Evolutionary conservation across 2,888 invertebrate species (phyloP), one percentile per base, ranked within the genome.

Genomic region (Hypselothyrea guttata): DNA sequence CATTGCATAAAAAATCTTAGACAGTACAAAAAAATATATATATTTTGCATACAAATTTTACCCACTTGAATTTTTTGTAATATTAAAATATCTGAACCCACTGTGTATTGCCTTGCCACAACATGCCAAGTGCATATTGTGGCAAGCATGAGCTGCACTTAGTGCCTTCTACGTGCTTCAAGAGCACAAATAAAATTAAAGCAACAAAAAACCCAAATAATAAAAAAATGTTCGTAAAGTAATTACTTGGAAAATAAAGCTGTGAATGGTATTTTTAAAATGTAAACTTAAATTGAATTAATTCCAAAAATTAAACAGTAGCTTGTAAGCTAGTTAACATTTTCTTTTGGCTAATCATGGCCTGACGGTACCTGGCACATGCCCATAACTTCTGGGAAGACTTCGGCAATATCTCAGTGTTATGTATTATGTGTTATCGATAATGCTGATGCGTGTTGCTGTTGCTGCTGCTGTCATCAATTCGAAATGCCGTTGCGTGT

Each of bases 401-500:
- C 22, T 22, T 5, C 22, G 22, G 22, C 22, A 22, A 22, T 8
- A 30, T 33, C 37, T 18, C 11, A 37, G 4, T 9, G 34, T 4
- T 16, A n/a, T 16, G 16, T 33, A 28, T 33, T 33, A 56, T 71
- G 56, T 45, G 60, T 66, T 71, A 53, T 28, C 67, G 31, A 61
- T 57, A 61, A 61, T 45, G 13, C 37, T 16, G 16, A 16, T 38
- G 15, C 15, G 22, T 37, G 15, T 31, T 44, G 38, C 48, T 44
- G 45, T 40, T 44, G 55, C 15, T 55, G 38, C 34, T 46, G 51
- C 66, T 72, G 73, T 66, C 84, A 75, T 70, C 69, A 76, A 74
- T 71, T 70, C 61, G 70, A 66, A 61, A 69, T 70, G 76, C 58
- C 76, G 69, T 69, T 83, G 81, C 58, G 75, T 62, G 66, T 61